phyloP scores from a whole-genome alignment of 2,113 vertebrate genomes.

The Gadus chalcogrammus region DNA sequence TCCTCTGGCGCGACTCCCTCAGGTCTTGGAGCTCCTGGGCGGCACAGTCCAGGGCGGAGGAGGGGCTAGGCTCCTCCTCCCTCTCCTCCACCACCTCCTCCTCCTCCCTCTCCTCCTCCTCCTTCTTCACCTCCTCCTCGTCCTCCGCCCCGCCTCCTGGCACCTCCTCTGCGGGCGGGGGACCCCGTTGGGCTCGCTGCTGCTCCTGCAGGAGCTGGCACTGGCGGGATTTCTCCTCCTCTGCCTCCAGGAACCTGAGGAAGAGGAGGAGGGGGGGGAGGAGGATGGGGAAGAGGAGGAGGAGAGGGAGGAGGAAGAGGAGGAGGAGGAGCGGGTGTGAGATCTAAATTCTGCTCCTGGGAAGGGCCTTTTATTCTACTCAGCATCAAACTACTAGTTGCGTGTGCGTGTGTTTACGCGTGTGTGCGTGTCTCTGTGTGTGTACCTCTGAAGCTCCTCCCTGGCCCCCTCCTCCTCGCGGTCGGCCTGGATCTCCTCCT shows the following conservation, averaged over 20 bases:
- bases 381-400: neutral
- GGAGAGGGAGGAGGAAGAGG: too few species aligned
- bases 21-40: slow-evolving; percentile 67
- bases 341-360: too few species aligned
- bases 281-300: too few species aligned
- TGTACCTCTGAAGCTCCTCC: slow-evolving; percentile 68
- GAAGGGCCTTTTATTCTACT: neutral
- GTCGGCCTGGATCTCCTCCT: slow-evolving; percentile 71
- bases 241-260: slow-evolving; percentile 57
- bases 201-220: slow-evolving; percentile 62
- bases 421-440: too few species aligned
- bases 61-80: neutral
- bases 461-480: slow-evolving; percentile 69
- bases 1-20: slow-evolving; percentile 54
- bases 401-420: neutral
- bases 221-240: slow-evolving; percentile 67
- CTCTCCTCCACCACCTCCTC: neutral
- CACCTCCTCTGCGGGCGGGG: slow-evolving; percentile 38
- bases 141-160: neutral
- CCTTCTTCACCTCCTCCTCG: neutral
- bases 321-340: neutral
- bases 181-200: slow-evolving; percentile 39
- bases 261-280: neutral
- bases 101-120: neutral
- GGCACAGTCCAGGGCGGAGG: slow-evolving; percentile 57